These are phyloP conservation scores for Parascotia fuliginaria DNA, from an alignment of 2,888 invertebrate genomes.

Conservation along the genomic window DNA sequence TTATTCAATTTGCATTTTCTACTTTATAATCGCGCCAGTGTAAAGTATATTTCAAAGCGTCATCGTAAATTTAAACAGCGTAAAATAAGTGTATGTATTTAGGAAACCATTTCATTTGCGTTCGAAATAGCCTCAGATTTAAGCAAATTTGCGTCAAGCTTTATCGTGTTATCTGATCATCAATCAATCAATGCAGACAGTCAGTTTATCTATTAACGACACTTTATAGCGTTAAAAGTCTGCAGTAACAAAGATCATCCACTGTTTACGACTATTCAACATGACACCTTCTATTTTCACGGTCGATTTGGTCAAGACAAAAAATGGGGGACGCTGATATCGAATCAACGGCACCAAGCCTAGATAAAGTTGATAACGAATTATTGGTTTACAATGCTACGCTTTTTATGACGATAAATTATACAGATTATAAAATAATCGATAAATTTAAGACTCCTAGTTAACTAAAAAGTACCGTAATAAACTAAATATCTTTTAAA, in stretches of 20 bases:
- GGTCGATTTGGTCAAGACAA: constrained; percentile 64
- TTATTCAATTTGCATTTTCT: neutral
- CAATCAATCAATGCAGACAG: constrained; percentile 31
- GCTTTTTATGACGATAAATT: constrained; percentile 19
- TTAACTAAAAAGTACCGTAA: constrained; percentile 38
- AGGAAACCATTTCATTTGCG: neutral
- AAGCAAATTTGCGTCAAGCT: constrained; percentile 3
- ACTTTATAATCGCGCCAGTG: too few relatives aligned
- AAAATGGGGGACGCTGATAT: constrained; percentile 55
- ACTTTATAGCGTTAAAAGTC: constrained; percentile 24
- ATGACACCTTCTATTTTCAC: constrained; percentile 61
- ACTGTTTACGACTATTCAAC: constrained; percentile 38
- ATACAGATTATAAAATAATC: constrained; percentile 24
- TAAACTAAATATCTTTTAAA: constrained; percentile 22
- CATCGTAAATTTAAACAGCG: neutral
- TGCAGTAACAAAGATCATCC: constrained; percentile 19
- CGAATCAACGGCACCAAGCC: constrained; percentile 39
- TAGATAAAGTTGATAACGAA: constrained; percentile 38
- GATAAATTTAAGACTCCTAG: constrained; percentile 35
- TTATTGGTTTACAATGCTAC: constrained; percentile 34
- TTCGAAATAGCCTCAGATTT: neutral
- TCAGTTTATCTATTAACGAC: constrained; percentile 25
- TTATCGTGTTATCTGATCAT: constrained; percentile 23
- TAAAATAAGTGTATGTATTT: neutral
- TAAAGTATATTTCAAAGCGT: too few relatives aligned